Base-by-base conservation (phyloP, 1,140 invertebrate genomes). In the Medauroidea extradentata region DNA sequence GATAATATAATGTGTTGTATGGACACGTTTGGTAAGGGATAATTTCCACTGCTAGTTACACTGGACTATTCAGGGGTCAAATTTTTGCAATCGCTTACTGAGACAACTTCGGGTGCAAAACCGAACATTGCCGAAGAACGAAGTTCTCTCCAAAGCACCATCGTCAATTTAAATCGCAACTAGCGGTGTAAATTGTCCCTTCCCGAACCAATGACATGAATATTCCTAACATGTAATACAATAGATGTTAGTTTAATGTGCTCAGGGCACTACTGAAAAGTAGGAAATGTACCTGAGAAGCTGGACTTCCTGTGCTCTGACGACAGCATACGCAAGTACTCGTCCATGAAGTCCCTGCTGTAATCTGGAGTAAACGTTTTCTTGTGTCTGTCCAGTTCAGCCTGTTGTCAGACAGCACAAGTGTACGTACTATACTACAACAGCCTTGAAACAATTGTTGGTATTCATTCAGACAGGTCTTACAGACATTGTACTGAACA, bases 321-420 rank as follows among this genome's bases (percentile, higher is more conserved):
- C 52, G 80, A 75, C 49, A 89, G 69, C 53, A 83, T 81, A 67
- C 88, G 79, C 16, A 94, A 75, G 68, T 93, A 94, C 8, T 85
- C 84, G 65, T 94, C 91, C 81, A 95, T 93, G 18, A 94, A 85
- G 74, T 94, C 91, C 52, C 87, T 79, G 2, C 87, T 84, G 41
- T 84, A 80, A 21, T 80, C 64, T 62, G 76, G 66, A 58, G 81
- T 74, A 61, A 88, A 88, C 0, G 80, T 83, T 38, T 79, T 72
- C 59, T 90, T 87, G 68, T 94, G 92, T 58, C 81, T 82, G 43
- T 85, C 75, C 8, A 94, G 75, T 71, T 91, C 89, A 18, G 83
- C 79, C 67, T 83, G 58, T n/a, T 71, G 69, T 41, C 29, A 41
- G 16, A 55, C 29, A 11, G 29, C 29, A 11, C 11, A 11, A 34